A percentile compares a stretch with the other conserved stretches of the same genome.
phyloP scores from a whole-genome alignment of 2,797 vertebrate species.

The Intellagama lesueurii region DNA sequence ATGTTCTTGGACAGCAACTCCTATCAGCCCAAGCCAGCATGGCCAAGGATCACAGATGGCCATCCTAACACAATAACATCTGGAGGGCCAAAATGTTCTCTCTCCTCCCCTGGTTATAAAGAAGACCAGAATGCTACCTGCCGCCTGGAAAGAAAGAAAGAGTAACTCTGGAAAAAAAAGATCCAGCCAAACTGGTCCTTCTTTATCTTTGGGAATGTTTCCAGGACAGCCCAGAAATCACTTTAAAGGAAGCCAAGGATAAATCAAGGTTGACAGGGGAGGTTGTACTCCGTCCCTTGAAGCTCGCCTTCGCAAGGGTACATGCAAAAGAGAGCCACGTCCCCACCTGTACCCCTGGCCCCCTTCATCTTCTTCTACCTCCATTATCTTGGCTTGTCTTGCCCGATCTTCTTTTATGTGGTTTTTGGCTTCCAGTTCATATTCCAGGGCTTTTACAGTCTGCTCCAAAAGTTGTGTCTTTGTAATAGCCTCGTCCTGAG shows the following conservation, averaged over 20 bases:
- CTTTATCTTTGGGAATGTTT: too few relatives aligned
- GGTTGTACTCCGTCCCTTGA: background rate
- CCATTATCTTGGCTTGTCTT: slow-evolving; percentile 89
- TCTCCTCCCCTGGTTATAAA: background rate
- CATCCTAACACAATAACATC: background rate
- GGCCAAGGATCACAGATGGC: background rate
- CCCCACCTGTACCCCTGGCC: background rate
- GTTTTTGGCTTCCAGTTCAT: slow-evolving; percentile 83
- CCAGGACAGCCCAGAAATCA: background rate
- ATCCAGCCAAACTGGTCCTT: background rate
- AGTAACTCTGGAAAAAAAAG: background rate
- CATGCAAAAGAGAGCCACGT: too few relatives aligned
- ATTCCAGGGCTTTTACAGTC: slow-evolving; percentile 87
- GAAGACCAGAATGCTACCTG: background rate
- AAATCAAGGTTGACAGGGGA: too few relatives aligned
- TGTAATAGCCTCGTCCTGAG: slow-evolving; percentile 86
- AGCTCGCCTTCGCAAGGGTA: background rate
- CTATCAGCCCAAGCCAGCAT: background rate
- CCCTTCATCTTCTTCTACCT: slow-evolving; percentile 79
- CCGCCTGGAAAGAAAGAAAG: too few relatives aligned
- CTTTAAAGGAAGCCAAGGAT: background rate
- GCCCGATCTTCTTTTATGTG: slow-evolving; percentile 86
- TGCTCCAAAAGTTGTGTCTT: slow-evolving; percentile 85
- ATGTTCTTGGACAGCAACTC: background rate
- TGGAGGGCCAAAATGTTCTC: background rate